Base-by-base conservation (phyloP, 2,797 vertebrate species). In the Epinephelus awoara region DNA sequence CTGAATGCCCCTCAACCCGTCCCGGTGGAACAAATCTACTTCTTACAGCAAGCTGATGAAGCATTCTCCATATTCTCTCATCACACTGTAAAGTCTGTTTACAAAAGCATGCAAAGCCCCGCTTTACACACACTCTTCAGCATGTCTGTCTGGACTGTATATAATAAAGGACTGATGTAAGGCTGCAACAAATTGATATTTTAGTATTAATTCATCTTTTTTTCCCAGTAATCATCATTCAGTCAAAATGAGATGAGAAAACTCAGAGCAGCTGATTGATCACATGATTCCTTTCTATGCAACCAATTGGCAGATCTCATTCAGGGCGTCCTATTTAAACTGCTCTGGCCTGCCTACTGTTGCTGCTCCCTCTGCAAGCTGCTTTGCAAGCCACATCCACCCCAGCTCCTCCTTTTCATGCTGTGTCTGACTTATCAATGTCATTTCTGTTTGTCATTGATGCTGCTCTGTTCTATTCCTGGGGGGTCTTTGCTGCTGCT, bases 21-120 rank as follows among this genome's bases (percentile, higher is more conserved):
- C 47, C 49, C 21, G n/a, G 42, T 49, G 56, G 49, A 61, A 67
- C 29, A 70, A 77, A 80, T 57, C 49, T 23, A 11, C 29, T 51
- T 17, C n/a, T 68, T 46, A 64, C 38, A 74, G 38, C 47, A 21
- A 5, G 21, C 25, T 8, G 49, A 66, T 25, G 23, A 44, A 49
- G 18, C 21, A 40, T 38, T 62, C 21, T n/a, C 17, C 13, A n/a
- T 51, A 52, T 57, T 59, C 2, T 54, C 27, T 55, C n/a, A 42
- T 29, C 40, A 0, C 13, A 69, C 25, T 42, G 51, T 17, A 27
- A 17, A 50, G 25, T 19, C 23, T 34, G 13, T 44, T 46, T 19
- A 14, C 2, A 9, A 34, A 54, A 11, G 55, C 23, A 18, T 34
- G 27, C 19, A 8, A n/a, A 61, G 42, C 13, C 4, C n/a, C 4